Evolutionary conservation across 2,888 invertebrate species (phyloP).

Genomic region (Sinhomidia bicolor): DNA sequence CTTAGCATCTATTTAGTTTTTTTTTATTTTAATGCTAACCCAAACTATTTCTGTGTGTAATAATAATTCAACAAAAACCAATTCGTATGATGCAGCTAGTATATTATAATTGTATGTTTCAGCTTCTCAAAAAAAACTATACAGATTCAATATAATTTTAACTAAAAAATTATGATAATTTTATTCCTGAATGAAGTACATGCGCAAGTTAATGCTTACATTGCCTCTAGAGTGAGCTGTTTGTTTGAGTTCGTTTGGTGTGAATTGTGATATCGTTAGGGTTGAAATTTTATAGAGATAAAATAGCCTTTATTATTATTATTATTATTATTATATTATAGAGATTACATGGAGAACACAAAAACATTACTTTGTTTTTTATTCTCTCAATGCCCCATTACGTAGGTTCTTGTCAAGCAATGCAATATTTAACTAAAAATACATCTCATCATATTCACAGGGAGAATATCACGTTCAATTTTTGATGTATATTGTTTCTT

Average conservation of each 20-base stretch:
- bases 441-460: neutral
- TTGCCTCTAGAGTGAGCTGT: slow-evolving; percentile 12
- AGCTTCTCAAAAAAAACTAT: neutral
- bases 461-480: neutral
- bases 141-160: neutral
- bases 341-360: neutral
- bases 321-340: too few species aligned
- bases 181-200: neutral
- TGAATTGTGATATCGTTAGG: slow-evolving; percentile 51
- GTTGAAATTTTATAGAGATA: slow-evolving; percentile 38
- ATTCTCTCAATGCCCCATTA: neutral
- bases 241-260: slow-evolving; percentile 34
- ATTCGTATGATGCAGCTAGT: slow-evolving; percentile 30
- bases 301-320: neutral
- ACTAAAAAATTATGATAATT: neutral
- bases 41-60: neutral
- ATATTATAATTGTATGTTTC: slow-evolving; percentile 1
- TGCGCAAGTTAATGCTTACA: neutral
- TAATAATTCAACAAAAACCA: neutral
- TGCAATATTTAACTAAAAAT: slow-evolving; percentile 65
- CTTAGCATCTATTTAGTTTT: neutral
- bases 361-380: neutral
- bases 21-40: neutral
- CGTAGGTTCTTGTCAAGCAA: slow-evolving; percentile 60
- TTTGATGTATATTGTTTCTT: neutral